Conservation (phyloP, 2,113 vertebrate genomes). For the Gambusia holbrooki region DNA sequence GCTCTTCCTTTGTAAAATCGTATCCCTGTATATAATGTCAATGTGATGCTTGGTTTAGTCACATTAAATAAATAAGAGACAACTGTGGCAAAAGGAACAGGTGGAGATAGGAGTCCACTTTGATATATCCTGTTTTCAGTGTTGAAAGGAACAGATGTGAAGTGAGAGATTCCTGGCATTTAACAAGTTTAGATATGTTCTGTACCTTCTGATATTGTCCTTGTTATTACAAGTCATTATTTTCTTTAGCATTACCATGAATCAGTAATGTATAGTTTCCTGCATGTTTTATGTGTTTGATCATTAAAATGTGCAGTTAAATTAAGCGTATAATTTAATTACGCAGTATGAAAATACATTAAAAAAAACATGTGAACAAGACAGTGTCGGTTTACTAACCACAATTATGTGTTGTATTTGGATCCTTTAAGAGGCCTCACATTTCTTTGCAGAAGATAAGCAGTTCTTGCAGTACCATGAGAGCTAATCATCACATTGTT, state of each 20-base stretch:
- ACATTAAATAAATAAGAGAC: no score
- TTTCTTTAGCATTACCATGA: not conserved
- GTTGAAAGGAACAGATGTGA: no score
- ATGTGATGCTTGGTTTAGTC: no score
- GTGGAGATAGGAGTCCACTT: no score
- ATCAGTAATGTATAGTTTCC: not conserved
- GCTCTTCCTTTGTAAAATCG: no score
- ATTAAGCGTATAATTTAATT: not conserved
- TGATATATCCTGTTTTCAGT: no score
- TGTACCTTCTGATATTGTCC: not conserved
- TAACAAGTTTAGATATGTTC: no score
- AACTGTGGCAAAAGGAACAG: no score
- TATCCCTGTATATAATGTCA: no score
- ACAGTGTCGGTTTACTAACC: slow-evolving; percentile 13
- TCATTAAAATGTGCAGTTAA: not conserved
- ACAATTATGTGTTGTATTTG: slow-evolving; percentile 24
- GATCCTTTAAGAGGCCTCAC: slow-evolving; percentile 44
- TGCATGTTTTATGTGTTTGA: not conserved
- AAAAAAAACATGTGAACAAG: not conserved
- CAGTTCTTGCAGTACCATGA: slow-evolving; percentile 57
- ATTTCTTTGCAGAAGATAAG: slow-evolving; percentile 58
- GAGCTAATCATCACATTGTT: slow-evolving; percentile 77
- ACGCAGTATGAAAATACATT: not conserved
- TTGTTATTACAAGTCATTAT: not conserved
- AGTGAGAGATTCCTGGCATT: no score